Conservation (phyloP, 2,888 invertebrate genomes). For the Microdon myrmicae region DNA sequence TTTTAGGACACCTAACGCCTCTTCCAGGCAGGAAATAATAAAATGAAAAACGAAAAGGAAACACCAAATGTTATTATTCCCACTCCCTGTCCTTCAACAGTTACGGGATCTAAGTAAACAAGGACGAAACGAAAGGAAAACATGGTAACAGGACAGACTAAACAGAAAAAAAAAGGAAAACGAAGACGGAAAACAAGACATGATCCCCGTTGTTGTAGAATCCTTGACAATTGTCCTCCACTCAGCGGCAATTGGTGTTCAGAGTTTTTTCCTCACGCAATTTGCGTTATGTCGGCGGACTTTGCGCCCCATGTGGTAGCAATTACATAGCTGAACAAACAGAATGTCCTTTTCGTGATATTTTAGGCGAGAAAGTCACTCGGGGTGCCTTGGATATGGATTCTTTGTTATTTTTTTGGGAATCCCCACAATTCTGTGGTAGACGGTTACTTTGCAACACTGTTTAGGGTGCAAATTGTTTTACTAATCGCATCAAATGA, state of each 20-base stretch:
- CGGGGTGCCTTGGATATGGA: conserved; percentile 31
- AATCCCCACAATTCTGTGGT: conserved; percentile 46
- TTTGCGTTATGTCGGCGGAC: conserved; percentile 29
- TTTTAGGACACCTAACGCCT: conserved; percentile 40
- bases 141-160: too few species aligned
- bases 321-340: conserved; percentile 49
- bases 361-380: too few species aligned
- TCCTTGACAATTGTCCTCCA: conserved; percentile 33
- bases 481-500: conserved; percentile 48
- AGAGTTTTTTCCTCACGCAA: conserved; percentile 45
- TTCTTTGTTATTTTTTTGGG: conserved; percentile 12
- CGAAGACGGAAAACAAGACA: conserved; percentile 21
- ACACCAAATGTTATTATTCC: conserved; percentile 37
- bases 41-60: conserved; percentile 9
- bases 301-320: conserved; percentile 45
- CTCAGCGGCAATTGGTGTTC: conserved; percentile 29
- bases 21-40: conserved; percentile 7
- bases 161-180: neutral
- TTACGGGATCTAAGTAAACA: conserved; percentile 45
- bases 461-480: conserved; percentile 49
- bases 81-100: conserved; percentile 34
- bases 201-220: conserved; percentile 8
- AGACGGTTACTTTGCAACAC: conserved; percentile 28
- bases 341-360: conserved; percentile 34
- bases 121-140: too few species aligned